Evolutionary conservation across 2,888 invertebrate genomes (phyloP).

Genomic region (Chironomus riparius): DNA sequence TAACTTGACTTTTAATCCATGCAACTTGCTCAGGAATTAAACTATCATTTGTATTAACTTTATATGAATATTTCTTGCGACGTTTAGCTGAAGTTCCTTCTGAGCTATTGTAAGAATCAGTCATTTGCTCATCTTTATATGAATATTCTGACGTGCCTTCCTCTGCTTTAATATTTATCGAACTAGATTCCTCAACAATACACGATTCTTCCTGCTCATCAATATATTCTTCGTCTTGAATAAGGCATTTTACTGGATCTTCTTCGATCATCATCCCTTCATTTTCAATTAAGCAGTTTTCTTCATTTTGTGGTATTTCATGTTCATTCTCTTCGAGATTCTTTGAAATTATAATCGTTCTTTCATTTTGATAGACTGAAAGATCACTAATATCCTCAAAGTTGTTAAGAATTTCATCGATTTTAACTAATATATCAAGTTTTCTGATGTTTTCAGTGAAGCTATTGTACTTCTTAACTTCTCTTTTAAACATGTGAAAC

Average conservation of each 20-base stretch:
- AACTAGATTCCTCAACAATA: background rate
- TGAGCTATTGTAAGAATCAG: background rate
- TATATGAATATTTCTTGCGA: conserved; percentile 8
- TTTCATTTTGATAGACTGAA: background rate
- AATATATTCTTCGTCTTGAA: conserved; percentile 8
- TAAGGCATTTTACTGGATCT: background rate
- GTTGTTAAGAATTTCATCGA: background rate
- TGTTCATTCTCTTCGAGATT: background rate
- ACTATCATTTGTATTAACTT: conserved; percentile 9
- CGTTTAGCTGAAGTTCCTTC: background rate
- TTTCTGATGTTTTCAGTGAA: background rate
- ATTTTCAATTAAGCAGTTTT: background rate
- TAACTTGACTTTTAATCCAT: conserved; percentile 10
- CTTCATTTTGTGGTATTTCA: background rate
- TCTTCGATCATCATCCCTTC: background rate
- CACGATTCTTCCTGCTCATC: background rate
- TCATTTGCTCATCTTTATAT: background rate
- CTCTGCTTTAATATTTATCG: background rate
- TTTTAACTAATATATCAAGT: background rate
- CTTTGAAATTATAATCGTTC: background rate
- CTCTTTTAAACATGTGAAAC: conserved; percentile 24
- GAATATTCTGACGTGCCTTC: background rate
- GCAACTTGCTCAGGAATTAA: conserved; percentile 2
- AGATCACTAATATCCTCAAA: background rate
- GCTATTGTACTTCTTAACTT: background rate